A percentile compares a stretch with the other conserved stretches of the same genome.
phyloP scores from a whole-genome alignment of 2,113 vertebrate species.

The Turnix velox region DNA sequence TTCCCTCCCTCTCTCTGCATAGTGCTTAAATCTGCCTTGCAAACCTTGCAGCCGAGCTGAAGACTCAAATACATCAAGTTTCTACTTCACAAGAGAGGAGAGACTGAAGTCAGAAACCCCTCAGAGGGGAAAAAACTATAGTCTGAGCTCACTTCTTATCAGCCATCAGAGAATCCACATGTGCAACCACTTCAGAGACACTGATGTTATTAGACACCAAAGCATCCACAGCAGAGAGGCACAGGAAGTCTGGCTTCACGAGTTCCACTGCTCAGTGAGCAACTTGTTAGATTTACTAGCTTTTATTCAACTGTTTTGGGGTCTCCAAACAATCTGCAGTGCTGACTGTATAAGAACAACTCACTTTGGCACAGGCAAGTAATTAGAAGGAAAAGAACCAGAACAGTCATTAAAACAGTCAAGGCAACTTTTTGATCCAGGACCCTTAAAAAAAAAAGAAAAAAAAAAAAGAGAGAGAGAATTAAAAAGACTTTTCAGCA shows the following conservation, averaged over 20 bases:
- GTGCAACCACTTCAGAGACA: neutral
- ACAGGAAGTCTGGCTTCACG: conserved; percentile 17
- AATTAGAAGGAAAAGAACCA: conserved; percentile 56
- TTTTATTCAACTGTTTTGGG: neutral
- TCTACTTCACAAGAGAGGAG: neutral
- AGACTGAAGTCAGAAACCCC: neutral
- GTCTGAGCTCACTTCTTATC: neutral
- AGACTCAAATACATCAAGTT: neutral
- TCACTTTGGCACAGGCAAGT: neutral
- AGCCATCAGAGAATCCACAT: neutral
- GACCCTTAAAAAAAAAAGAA: neutral
- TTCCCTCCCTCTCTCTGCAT: neutral
- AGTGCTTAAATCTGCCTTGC: neutral
- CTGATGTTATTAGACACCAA: neutral
- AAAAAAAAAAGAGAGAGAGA: neutral
- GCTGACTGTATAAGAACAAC: neutral
- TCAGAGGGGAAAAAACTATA: neutral
- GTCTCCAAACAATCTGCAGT: conserved; percentile 11
- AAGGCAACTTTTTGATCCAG: conserved; percentile 16
- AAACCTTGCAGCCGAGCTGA: neutral
- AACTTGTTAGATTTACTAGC: neutral
- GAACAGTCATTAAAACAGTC: conserved; percentile 15
- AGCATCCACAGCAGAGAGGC: neutral
- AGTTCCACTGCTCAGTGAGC: neutral
- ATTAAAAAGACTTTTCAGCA: neutral